Evolutionary conservation across 2,797 vertebrate species (phyloP), one percentile per base, ranked within the genome.

Genomic region (Neosilurus mollespiculum): DNA sequence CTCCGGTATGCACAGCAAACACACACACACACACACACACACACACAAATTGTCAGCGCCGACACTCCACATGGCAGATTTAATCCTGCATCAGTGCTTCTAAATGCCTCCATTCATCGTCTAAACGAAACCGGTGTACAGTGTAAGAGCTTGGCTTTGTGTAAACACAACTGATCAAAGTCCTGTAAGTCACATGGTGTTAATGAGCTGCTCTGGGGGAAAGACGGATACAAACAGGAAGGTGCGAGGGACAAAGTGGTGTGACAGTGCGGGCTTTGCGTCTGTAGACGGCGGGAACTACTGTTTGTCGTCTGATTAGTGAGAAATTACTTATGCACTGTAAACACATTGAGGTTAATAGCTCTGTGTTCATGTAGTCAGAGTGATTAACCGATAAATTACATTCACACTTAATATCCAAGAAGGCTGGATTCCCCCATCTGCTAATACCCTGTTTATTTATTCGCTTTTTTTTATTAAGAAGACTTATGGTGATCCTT

Each of bases 161-260:
- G 77, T 79, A 82, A 82, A 86, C 83, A 58, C 67, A 20, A 37
- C 58, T 14, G 84, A 78, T 83, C 59, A 30, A 65, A 85, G 49
- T 78, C 77, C 59, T 56, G 26, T 80, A 72, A 20, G 67, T 59
- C 77, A 59, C 77, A 26, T 10, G 11, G 80, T 53, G 54, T 70
- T 62, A 61, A 37, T 62, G 37, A 53, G 76, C 83, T 20, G 67
- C 77, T 80, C 77, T 9, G 67, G 22, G 43, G 5, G 59, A 73
- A 22, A 37, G 43, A 51, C 70, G 30, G 58, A 37, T 62, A 10
- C 58, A 5, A 9, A 34, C 70, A 72, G 11, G 51, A 72, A 26
- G 70, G 70, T 72, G 51, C 14, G 1, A 9, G 26, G 24, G 26
- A 12, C 26, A 59, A 7, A 59, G 22, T 1, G 9, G 20, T 43